Evolutionary conservation across 2,888 invertebrate genomes (phyloP).

Genomic region (Noctua janthina): DNA sequence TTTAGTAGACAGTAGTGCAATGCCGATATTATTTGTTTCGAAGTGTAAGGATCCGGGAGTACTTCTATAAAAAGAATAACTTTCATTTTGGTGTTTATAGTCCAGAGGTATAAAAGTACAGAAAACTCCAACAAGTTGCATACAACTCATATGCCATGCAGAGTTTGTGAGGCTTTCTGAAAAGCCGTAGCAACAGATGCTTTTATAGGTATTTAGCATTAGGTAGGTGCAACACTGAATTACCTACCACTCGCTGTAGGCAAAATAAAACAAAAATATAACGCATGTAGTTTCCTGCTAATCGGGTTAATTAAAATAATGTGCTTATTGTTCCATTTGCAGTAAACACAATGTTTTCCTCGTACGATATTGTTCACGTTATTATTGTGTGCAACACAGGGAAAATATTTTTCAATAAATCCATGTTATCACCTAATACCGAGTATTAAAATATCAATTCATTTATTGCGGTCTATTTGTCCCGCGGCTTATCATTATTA

Average conservation of each 20-base stretch:
- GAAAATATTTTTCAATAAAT: constrained; percentile 35
- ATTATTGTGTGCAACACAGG: constrained; percentile 38
- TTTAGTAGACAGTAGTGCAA: background rate
- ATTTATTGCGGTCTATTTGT: background rate
- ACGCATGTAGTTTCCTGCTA: constrained; percentile 24
- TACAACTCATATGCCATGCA: background rate
- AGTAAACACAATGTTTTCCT: constrained; percentile 56
- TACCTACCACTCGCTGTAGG: background rate
- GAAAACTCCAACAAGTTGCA: background rate
- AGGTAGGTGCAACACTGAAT: background rate
- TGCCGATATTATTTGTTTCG: background rate
- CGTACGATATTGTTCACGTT: constrained; percentile 18
- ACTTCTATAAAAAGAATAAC: background rate
- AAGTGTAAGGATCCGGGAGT: background rate
- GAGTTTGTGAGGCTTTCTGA: background rate
- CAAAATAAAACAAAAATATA: constrained; percentile 12
- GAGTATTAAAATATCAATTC: constrained; percentile 15
- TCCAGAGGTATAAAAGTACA: background rate
- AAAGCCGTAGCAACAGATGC: constrained; percentile 5
- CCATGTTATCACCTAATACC: background rate
- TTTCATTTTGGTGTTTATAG: background rate
- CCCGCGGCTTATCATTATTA: background rate
- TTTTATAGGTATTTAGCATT: background rate
- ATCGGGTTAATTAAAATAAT: constrained; percentile 47
- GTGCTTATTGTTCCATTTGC: constrained; percentile 26